Evolutionary conservation across 2,797 vertebrate species (phyloP), one percentile per base, ranked within the genome.

Genomic region (Natrix natrix): DNA sequence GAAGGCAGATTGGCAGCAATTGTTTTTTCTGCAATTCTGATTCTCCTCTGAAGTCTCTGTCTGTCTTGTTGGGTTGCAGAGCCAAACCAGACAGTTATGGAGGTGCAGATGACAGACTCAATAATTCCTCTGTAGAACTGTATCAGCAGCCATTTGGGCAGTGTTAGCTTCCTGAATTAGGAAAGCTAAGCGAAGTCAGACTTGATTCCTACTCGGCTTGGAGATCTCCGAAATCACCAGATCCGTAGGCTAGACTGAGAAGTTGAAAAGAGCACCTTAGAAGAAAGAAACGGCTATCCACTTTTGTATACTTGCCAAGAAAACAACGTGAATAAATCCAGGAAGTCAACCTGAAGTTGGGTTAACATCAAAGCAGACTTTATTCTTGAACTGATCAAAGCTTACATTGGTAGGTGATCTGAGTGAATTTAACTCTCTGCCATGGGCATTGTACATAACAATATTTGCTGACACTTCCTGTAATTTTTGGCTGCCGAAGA

Each of bases 371-470:
- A 78, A 78, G 17, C 17, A 22, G 32, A 11, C 17, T 78, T 24
- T 11, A 48, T 22, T 83, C 48, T 48, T 83, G 74, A 83, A 83
- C 48, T 24, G 74, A 95, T 95, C 94, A 95, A 91, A 94, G 86
- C 87, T 61, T 90, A 24, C 61, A 37, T 90, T 37, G 83, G 32
- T 24, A 17, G n/a, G 48, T 94, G 93, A 32, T 11, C 11, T 94
- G 78, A 92, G 89, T 94, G 91, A 92, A 92, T 90, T 94, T 83
- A 87, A 94, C 63, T 94, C 60, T 8, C 48, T 91, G 26, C 89
- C 86, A 4, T 24, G 52, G 22, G 22, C 60, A n/a, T 22, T 93
- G 74, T 66, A 14, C 94, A 37, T 94, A 93, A 91, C 87, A 94
- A 93, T 86, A 66, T 92, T 90, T 0, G 0, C 61, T 91, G 88